Conservation (phyloP, 2,113 vertebrate species). For the Crotalus horridus region DNA sequence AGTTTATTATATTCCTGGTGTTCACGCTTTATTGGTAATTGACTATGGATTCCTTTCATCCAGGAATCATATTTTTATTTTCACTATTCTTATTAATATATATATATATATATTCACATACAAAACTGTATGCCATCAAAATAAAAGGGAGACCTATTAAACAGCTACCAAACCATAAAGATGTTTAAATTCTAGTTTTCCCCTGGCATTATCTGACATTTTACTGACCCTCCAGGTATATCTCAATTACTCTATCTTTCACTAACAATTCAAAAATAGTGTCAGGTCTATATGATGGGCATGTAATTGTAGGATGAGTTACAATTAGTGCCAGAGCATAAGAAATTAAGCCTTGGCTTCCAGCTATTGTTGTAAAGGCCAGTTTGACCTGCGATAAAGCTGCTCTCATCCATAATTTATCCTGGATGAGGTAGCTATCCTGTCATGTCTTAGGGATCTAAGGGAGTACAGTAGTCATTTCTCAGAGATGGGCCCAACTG, state of each 20-base stretch:
- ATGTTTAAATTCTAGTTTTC: background rate
- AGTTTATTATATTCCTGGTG: too few species aligned
- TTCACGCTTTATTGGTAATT: too few species aligned
- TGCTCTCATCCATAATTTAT: background rate
- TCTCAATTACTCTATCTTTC: background rate
- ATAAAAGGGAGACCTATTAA: background rate
- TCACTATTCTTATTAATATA: too few species aligned
- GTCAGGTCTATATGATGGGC: background rate
- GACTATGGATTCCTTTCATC: too few species aligned
- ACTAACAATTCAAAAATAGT: background rate
- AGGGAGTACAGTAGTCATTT: background rate
- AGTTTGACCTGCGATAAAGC: background rate
- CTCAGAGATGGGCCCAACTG: background rate
- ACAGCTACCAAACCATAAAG: background rate
- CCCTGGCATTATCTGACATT: background rate
- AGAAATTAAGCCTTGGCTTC: background rate
- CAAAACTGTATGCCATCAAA: background rate
- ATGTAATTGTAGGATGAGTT: background rate
- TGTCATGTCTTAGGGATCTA: background rate
- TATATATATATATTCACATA: background rate
- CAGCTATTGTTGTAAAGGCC: background rate
- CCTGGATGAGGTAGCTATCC: background rate
- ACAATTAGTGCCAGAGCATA: background rate
- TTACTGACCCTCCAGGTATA: background rate
- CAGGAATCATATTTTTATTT: too few species aligned